These are phyloP conservation scores for Hylaeus anthracinus DNA, from an alignment of 1,140 invertebrate genomes.

Conservation along the genomic window DNA sequence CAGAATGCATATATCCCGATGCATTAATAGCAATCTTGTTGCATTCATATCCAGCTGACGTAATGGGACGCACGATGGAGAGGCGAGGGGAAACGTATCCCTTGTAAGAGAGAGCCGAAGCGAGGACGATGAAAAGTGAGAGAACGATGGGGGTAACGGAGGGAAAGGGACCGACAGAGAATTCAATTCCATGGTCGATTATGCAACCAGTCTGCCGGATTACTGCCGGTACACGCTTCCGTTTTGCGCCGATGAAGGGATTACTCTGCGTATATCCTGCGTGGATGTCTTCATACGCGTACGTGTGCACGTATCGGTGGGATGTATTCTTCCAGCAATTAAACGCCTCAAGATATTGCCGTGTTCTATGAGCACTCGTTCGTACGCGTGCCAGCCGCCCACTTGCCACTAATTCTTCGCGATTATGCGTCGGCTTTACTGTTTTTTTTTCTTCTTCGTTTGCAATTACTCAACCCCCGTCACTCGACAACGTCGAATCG, in stretches of 20 bases:
- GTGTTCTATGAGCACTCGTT: not conserved
- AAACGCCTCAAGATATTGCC: slow-evolving; percentile 18
- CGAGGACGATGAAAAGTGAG: not conserved
- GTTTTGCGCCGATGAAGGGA: slow-evolving; percentile 67
- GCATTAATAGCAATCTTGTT: slow-evolving; percentile 67
- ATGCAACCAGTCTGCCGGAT: slow-evolving; percentile 68
- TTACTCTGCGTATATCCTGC: slow-evolving; percentile 61
- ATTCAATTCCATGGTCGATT: slow-evolving; percentile 74
- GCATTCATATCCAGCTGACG: slow-evolving; percentile 65
- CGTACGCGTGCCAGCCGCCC: not conserved
- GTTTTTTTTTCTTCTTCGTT: not conserved
- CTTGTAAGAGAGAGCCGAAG: not conserved
- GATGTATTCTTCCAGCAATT: slow-evolving; percentile 27
- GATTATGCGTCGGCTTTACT: too few species aligned
- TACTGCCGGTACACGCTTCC: slow-evolving; percentile 67
- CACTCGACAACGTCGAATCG: not conserved
- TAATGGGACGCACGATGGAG: slow-evolving; percentile 58
- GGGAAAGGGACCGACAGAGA: slow-evolving; percentile 71
- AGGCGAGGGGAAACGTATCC: slow-evolving; percentile 2
- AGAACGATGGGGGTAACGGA: slow-evolving; percentile 38
- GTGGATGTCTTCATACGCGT: slow-evolving; percentile 37
- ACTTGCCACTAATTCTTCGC: not conserved
- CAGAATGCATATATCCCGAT: slow-evolving; percentile 46
- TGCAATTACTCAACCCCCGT: not conserved
- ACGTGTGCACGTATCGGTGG: slow-evolving; percentile 13